These are phyloP conservation scores for Drosophila tani DNA, from an alignment of 1,140 invertebrate species.

Conservation along the genomic window DNA sequence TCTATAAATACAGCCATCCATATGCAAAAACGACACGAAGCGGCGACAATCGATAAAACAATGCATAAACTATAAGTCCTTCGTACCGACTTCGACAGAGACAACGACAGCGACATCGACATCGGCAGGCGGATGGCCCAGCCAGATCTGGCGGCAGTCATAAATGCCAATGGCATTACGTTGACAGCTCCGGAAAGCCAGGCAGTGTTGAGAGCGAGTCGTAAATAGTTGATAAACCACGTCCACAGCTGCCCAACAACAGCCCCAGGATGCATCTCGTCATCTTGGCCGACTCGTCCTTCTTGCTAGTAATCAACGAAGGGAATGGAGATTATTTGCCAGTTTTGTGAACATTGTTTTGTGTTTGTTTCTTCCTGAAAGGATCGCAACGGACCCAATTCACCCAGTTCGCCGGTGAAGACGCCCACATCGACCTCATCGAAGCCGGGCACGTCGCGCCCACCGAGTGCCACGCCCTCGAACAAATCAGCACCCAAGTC, in stretches of 20 bases:
- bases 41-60: constrained; percentile 82
- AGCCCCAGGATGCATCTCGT: constrained; percentile 74
- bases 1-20: constrained; percentile 66
- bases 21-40: constrained; percentile 61
- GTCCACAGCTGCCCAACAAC: constrained; percentile 3
- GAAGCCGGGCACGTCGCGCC: constrained; percentile 77
- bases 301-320: constrained; percentile 64
- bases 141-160: constrained; percentile 46
- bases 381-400: constrained; percentile 84
- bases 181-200: constrained; percentile 66
- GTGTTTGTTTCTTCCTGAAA: constrained; percentile 24
- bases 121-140: constrained; percentile 36
- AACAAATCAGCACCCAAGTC: constrained; percentile 82
- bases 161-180: constrained; percentile 76
- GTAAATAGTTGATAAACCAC: constrained; percentile 51
- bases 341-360: not conserved
- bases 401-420: constrained; percentile 83
- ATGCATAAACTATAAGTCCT: constrained; percentile 78
- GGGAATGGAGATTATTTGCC: not conserved
- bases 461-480: constrained; percentile 83
- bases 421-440: constrained; percentile 84
- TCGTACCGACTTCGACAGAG: constrained; percentile 52
- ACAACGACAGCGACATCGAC: constrained; percentile 25
- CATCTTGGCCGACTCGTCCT: constrained; percentile 71
- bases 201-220: constrained; percentile 63